Conservation (phyloP, 2,888 invertebrate genomes). For the Alitta virens region DNA sequence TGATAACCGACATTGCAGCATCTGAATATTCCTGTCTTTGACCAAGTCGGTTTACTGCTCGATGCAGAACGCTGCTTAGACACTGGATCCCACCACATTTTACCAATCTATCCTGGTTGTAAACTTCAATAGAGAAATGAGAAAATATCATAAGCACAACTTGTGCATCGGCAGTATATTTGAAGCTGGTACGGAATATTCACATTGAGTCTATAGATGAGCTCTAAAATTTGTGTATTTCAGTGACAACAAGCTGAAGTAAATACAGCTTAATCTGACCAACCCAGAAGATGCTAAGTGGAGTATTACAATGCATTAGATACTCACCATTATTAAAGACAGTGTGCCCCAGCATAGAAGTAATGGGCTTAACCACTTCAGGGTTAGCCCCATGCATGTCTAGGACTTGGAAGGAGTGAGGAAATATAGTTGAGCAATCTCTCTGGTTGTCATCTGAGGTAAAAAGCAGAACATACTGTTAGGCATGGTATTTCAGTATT, state of each 20-base stretch:
- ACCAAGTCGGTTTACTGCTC: background rate
- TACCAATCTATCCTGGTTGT: background rate
- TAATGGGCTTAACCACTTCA: background rate
- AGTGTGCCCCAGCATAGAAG: background rate
- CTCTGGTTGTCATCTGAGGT: conserved; percentile 1
- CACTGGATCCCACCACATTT: background rate
- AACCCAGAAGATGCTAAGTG: too few relatives aligned
- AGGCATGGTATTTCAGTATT: background rate
- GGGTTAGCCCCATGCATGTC: background rate
- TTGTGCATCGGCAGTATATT: too few relatives aligned
- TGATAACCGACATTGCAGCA: background rate
- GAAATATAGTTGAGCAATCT: background rate
- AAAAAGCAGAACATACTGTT: background rate
- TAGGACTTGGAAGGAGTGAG: background rate
- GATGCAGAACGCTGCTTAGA: background rate
- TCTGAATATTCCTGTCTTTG: background rate
- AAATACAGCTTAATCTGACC: too few relatives aligned
- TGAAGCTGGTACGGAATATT: too few relatives aligned
- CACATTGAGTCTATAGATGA: too few relatives aligned
- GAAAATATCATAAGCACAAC: too few relatives aligned
- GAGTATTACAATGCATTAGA: too few relatives aligned
- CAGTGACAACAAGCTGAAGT: too few relatives aligned
- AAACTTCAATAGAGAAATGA: background rate
- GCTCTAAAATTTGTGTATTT: too few relatives aligned
- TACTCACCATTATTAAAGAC: background rate